phyloP scores from a whole-genome alignment of 2,888 invertebrate species.

The Napeogenes inachia region DNA sequence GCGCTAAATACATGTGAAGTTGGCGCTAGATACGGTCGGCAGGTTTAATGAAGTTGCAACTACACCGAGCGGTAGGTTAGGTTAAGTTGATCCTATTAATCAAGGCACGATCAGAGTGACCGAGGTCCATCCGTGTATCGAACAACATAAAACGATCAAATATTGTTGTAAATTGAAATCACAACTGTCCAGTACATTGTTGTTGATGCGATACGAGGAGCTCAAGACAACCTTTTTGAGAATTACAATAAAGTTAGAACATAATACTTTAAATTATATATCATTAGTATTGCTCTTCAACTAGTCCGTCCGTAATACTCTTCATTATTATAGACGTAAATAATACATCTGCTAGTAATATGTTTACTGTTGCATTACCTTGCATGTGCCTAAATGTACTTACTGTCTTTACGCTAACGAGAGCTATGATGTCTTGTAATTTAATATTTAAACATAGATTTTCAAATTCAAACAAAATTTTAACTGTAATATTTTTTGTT shows the following conservation, averaged over 20 bases:
- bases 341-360: slow-evolving; percentile 5
- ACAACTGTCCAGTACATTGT: neutral
- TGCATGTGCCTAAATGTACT: neutral
- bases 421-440: no score
- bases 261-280: neutral
- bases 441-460: neutral
- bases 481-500: neutral
- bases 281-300: slow-evolving; percentile 1
- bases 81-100: slow-evolving; percentile 3
- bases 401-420: no score
- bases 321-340: neutral
- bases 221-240: neutral
- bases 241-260: slow-evolving; percentile 4
- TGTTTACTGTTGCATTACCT: slow-evolving; percentile 3
- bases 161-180: neutral
- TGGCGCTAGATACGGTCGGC: no score
- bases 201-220: neutral
- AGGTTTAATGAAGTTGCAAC: neutral
- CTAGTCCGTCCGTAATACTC: neutral
- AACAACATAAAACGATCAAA: neutral
- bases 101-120: neutral
- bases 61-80: neutral
- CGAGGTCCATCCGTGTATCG: neutral
- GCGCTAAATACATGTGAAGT: no score
- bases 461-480: neutral